Percentiles rank a stretch among this genome's conserved stretches.
Evolutionary conservation across 2,797 vertebrate genomes (phyloP).

Genomic region (Megalops cyprinoides): DNA sequence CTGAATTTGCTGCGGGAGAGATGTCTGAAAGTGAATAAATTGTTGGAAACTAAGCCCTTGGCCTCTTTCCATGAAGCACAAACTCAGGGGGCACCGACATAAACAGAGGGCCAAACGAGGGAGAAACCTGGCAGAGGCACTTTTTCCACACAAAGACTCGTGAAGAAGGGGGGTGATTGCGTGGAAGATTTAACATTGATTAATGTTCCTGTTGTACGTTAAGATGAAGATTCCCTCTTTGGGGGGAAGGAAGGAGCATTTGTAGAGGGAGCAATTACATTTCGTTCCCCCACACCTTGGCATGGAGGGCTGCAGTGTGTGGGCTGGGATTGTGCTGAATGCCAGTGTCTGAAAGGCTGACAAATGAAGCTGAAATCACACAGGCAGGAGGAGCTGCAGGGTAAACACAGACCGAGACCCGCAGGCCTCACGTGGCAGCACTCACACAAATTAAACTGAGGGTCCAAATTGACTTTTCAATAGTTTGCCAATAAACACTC

Average conservation of each 20-base stretch:
- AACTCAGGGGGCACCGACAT: not conserved
- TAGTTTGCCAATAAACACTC: not conserved
- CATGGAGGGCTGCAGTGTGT: not conserved
- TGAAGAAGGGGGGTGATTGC: not conserved
- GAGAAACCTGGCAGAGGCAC: not conserved
- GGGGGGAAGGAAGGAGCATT: not conserved
- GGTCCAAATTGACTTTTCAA: not conserved
- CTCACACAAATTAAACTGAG: constrained; percentile 4
- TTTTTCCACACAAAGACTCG: not conserved
- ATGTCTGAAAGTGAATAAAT: no score
- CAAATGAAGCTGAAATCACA: constrained; percentile 22
- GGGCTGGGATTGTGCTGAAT: constrained; percentile 16
- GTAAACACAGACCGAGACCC: no score
- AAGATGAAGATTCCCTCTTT: not conserved
- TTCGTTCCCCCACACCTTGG: not conserved
- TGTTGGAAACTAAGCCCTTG: no score
- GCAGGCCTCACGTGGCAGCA: not conserved
- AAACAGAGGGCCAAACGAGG: not conserved
- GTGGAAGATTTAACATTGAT: not conserved
- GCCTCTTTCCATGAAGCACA: not conserved
- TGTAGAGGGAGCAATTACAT: constrained; percentile 7
- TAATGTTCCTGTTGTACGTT: not conserved
- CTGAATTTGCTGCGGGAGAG: no score
- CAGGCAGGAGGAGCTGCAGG: not conserved
- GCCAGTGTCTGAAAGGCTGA: not conserved